These are phyloP conservation scores for Otolemur crassicaudatus DNA, from an alignment of 2,797 vertebrate species.

Conservation along the genomic window DNA sequence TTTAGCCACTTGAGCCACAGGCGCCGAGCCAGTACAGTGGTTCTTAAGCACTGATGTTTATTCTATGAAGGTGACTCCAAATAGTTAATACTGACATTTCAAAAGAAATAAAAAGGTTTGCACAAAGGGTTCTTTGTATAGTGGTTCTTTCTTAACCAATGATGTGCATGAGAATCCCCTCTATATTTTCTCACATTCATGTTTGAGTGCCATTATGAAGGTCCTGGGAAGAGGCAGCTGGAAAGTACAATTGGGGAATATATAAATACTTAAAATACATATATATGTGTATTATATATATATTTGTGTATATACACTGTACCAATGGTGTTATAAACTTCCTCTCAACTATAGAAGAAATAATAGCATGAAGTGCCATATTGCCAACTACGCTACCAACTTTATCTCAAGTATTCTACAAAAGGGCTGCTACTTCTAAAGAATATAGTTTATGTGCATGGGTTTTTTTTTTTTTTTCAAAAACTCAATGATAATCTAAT, in stretches of 20 bases:
- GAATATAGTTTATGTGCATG: neutral
- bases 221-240: neutral
- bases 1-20: too few species aligned
- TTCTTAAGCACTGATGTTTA: neutral
- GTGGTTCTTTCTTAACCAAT: conserved; percentile 16
- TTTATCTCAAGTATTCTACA: neutral
- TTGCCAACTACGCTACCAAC: neutral
- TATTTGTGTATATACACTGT: neutral
- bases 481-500: neutral
- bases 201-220: neutral
- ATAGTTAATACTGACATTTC: neutral
- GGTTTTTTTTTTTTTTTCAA: neutral
- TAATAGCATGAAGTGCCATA: neutral
- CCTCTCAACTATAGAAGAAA: neutral
- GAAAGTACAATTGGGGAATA: neutral
- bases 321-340: neutral
- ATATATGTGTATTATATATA: neutral
- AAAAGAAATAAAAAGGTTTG: conserved; percentile 21
- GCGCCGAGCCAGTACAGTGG: too few species aligned
- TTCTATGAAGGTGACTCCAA: neutral
- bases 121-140: neutral
- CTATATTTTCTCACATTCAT: conserved; percentile 4
- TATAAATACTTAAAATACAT: neutral
- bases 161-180: neutral
- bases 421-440: neutral